phyloP scores from a whole-genome alignment of 2,797 vertebrate genomes.

The Etheostoma nigrum region DNA sequence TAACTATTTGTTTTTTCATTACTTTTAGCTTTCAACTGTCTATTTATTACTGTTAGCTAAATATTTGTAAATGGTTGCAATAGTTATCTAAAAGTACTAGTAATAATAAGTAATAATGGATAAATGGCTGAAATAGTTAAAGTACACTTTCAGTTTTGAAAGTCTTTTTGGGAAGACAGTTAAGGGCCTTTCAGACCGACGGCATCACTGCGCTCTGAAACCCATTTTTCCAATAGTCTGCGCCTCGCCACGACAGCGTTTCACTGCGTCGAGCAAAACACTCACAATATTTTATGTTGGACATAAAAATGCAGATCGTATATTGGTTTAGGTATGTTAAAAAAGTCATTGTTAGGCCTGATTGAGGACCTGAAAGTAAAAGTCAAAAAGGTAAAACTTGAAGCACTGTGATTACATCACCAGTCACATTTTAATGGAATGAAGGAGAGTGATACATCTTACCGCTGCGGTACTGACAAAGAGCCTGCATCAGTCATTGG shows the following conservation, averaged over 20 bases:
- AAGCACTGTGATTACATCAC: conserved; percentile 8
- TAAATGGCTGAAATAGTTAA: background rate
- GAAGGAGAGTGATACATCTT: background rate
- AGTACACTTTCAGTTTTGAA: background rate
- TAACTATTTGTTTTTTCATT: too few species aligned
- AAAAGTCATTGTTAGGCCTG: background rate
- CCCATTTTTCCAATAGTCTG: too few species aligned
- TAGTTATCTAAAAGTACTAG: background rate
- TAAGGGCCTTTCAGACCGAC: too few species aligned
- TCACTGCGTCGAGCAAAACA: too few species aligned
- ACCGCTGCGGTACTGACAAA: background rate
- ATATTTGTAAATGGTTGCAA: background rate
- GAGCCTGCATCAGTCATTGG: conserved; percentile 20
- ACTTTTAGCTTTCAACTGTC: background rate
- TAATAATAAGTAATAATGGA: background rate
- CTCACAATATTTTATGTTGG: background rate
- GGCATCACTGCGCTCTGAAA: too few species aligned
- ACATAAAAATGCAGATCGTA: conserved; percentile 1
- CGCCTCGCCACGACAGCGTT: too few species aligned
- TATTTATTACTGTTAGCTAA: background rate
- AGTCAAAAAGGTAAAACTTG: background rate
- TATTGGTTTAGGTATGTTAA: background rate
- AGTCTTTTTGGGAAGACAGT: too few species aligned
- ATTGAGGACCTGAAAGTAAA: conserved; percentile 22
- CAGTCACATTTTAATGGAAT: conserved; percentile 5